These are phyloP conservation scores for Apodemia hepburni DNA, from an alignment of 2,888 invertebrate species.

Conservation along the genomic window DNA sequence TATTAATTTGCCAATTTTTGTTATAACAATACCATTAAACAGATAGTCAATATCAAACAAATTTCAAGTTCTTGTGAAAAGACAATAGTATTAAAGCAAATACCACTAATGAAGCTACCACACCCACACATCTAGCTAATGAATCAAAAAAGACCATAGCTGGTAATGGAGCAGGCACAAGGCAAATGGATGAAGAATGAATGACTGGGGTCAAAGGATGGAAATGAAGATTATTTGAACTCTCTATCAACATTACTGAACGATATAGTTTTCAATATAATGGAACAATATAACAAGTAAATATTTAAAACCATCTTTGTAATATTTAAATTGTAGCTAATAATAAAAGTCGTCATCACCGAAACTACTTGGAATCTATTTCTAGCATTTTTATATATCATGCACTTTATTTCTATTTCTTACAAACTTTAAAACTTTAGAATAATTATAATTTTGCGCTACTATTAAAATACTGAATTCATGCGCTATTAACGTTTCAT, in stretches of 20 bases:
- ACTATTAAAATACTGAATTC: not conserved
- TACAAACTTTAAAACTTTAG: not conserved
- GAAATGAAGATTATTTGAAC: slow-evolving; percentile 46
- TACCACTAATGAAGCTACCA: slow-evolving; percentile 51
- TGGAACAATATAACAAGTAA: not conserved
- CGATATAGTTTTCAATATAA: slow-evolving; percentile 1
- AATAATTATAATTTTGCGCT: not conserved
- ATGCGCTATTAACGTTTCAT: not conserved
- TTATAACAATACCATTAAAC: slow-evolving; percentile 22
- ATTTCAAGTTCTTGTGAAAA: slow-evolving; percentile 47
- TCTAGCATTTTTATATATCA: not conserved
- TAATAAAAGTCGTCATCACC: slow-evolving; percentile 4
- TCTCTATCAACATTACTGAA: slow-evolving; percentile 5
- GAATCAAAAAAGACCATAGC: slow-evolving; percentile 65
- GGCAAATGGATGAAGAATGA: slow-evolving; percentile 42
- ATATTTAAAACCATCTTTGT: not conserved
- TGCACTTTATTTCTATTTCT: not conserved
- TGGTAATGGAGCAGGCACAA: slow-evolving; percentile 44
- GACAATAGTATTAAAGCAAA: slow-evolving; percentile 52
- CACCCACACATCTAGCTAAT: slow-evolving; percentile 61
- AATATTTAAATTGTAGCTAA: not conserved
- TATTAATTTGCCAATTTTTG: slow-evolving; percentile 23
- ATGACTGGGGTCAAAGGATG: slow-evolving; percentile 41
- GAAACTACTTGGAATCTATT: not conserved
- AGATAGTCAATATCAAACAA: slow-evolving; percentile 1